Base-by-base conservation (phyloP, 2,113 vertebrate genomes). In the Trematomus loennbergii region DNA sequence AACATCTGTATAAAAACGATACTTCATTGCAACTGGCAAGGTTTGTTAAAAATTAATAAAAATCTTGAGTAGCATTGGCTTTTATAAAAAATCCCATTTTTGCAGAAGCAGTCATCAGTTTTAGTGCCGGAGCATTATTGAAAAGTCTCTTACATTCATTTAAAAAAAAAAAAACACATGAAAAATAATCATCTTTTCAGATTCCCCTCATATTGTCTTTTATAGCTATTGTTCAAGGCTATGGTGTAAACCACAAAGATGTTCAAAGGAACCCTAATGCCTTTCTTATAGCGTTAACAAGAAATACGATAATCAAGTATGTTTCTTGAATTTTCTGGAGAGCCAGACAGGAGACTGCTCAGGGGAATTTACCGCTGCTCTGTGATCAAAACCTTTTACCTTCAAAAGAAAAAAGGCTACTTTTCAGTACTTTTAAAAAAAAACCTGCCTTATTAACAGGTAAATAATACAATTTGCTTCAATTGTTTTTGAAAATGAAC, bases 301-400 rank as follows among this genome's bases (percentile, higher is more conserved):
- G 48, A 87, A 82, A 81, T 68, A 58, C 78, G 82, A 90, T 92
- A 88, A 93, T 91, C 88, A 91, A 87, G 60, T 87, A 78, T 69
- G 74, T 87, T 90, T 85, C 76, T 87, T 85, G 70, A 82, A 82
- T 50, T 81, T 72, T 84, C 63, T 86, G 75, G 77, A 15, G 2
- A 18, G 69, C 78, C 84, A 90, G 86, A 82, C 79, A 82, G 78
- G 78, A 83, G 66, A 83, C 81, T 81, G 87, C 90, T 93, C 90
- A 91, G 91, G 91, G 87, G 86, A 91, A 78, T 69, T 83, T 72
- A 83, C 81, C 40, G 84, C 87, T 93, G 90, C 80, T 91, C 72
- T 80, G 57, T 83, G 79, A 85, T 80, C 78, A 77, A 86, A 89
- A 84, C 48, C 62, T 80, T 83, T 58, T 77, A 87, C 53, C 70